Evolutionary conservation across 2,797 vertebrate species (phyloP), one percentile per base, ranked within the genome.

Genomic region (Lates japonicus): DNA sequence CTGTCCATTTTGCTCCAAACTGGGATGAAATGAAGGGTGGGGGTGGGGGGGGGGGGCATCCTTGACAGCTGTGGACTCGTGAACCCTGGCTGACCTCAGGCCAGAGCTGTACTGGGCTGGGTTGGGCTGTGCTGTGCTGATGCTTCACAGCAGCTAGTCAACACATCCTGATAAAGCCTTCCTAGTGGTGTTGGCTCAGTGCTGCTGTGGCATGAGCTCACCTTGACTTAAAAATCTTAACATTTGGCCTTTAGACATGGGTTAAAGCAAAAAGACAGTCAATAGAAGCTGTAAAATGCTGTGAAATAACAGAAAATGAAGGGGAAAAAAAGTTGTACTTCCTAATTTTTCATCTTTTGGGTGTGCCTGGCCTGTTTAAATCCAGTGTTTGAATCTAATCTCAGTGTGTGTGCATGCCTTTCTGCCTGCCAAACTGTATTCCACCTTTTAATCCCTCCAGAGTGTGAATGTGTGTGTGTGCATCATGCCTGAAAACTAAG

Each of bases 21-120:
- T 55, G 76, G 87, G 92, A 93, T 78, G 92, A 93, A 90, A 88
- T 88, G 80, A 89, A 87, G n/a, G n/a, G n/a, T n/a, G n/a, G n/a
- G n/a, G n/a, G n/a, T n/a, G n/a, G n/a, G 93, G 80, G 83, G 92
- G 91, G 91, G 82, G 88, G 88, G 90, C 88, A 91, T 94, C 90
- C 37, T 87, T 92, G 93, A 93, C 96, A 95, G 94, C 94, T 96
- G 95, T 88, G 91, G 87, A 92, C 90, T 55, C 37, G 29, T 94
- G 94, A 96, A 95, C 95, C 90, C 81, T 88, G 49, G 49, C 65
- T 93, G 93, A 95, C 92, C 95, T 83, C 61, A 46, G 87, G 49
- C 58, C 76, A 74, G 68, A 71, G 82, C 69, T 12, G 22, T 79
- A 39, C 67, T 25, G 52, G 55, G 4, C 82, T 0, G 60, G 48